phyloP scores from a whole-genome alignment of 2,888 invertebrate genomes.

The Poecilus cupreus region DNA sequence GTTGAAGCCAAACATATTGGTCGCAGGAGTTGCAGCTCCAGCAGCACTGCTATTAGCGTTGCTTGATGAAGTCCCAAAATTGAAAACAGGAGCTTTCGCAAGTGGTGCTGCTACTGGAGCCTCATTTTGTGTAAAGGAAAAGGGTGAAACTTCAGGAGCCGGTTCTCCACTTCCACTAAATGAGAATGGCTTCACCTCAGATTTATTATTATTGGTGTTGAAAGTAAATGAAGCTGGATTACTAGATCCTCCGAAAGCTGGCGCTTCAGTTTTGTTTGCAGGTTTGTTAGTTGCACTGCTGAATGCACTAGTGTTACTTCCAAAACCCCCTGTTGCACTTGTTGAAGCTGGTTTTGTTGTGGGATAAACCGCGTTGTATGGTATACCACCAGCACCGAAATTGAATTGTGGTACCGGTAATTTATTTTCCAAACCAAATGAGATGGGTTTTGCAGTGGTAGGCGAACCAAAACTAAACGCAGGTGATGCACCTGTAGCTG shows the following conservation, averaged over 20 bases:
- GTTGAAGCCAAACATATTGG: slow-evolving; percentile 43
- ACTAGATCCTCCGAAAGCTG: slow-evolving; percentile 42
- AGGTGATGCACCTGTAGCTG: slow-evolving; percentile 7
- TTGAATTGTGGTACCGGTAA: slow-evolving; percentile 48
- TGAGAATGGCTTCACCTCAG: slow-evolving; percentile 64
- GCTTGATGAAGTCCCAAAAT: slow-evolving; percentile 65
- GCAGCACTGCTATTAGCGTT: slow-evolving; percentile 47
- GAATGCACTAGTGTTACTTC: background rate
- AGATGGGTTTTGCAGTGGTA: slow-evolving; percentile 17
- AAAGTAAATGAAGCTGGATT: slow-evolving; percentile 61
- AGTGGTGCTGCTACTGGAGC: slow-evolving; percentile 50
- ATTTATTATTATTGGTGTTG: slow-evolving; percentile 34
- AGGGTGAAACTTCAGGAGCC: slow-evolving; percentile 6
- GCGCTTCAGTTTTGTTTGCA: slow-evolving; percentile 61
- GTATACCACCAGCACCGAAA: slow-evolving; percentile 48
- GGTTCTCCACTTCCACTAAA: slow-evolving; percentile 60
- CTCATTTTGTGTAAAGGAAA: slow-evolving; percentile 38
- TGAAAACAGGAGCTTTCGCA: slow-evolving; percentile 65
- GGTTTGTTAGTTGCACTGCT: background rate
- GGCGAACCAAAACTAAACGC: slow-evolving; percentile 8
- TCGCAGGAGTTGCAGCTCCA: slow-evolving; percentile 41
- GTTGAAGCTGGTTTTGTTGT: slow-evolving; percentile 16
- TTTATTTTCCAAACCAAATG: slow-evolving; percentile 36
- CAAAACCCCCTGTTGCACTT: slow-evolving; percentile 40
- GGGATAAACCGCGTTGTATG: slow-evolving; percentile 40